Conservation (phyloP, 2,797 vertebrate genomes). For the Coregonus sp. region DNA sequence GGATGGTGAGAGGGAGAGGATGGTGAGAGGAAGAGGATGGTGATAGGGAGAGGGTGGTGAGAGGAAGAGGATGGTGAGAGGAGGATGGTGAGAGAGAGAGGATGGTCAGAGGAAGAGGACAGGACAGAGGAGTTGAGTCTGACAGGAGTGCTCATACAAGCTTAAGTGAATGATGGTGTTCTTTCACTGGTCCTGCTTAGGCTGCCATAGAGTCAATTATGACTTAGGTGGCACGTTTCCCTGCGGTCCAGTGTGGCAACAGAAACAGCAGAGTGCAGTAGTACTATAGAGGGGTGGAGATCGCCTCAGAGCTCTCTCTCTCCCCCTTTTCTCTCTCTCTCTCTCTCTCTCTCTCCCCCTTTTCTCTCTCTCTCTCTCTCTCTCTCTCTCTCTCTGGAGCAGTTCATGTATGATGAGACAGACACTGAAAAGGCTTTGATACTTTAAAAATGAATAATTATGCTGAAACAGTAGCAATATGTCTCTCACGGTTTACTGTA, state of each 20-base stretch:
- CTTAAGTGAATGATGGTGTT: background rate
- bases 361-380: background rate
- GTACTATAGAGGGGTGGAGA: no score
- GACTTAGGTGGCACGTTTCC: constrained; percentile 25
- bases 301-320: background rate
- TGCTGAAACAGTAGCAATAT: no score
- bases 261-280: background rate
- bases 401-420: no score
- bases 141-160: background rate
- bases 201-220: constrained; percentile 38
- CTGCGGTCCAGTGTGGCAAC: background rate
- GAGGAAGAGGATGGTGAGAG: no score
- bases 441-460: no score
- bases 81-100: background rate
- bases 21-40: no score
- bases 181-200: background rate
- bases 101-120: no score
- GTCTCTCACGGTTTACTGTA: no score
- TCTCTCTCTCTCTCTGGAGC: background rate
- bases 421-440: no score
- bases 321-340: no score
- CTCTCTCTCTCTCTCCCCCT: background rate
- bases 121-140: background rate
- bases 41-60: no score
- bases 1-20: no score